Conservation (phyloP, 2,113 vertebrate genomes). For the Cyanocitta stelleri region DNA sequence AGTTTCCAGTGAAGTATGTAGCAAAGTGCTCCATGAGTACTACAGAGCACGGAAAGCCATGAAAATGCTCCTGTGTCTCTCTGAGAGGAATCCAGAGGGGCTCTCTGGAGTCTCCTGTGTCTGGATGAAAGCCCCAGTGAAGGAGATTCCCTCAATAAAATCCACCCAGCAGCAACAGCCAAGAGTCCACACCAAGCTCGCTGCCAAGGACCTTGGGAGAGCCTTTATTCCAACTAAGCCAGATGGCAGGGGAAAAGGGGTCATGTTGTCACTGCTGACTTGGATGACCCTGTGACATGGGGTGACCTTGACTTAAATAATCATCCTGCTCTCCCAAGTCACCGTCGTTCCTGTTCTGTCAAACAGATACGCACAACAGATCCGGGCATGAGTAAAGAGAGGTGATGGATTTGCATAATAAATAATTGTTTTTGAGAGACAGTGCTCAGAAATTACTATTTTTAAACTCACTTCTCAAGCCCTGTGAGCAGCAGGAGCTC, state of each 20-base stretch:
- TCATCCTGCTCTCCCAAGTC: not conserved
- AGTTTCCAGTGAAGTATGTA: not conserved
- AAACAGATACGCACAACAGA: not conserved
- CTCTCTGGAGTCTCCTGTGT: not conserved
- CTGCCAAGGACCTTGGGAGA: not conserved
- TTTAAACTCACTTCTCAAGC: not conserved
- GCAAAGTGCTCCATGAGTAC: not conserved
- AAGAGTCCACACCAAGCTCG: fast-evolving
- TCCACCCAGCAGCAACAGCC: fast-evolving
- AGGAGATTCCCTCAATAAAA: not conserved
- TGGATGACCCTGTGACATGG: not conserved
- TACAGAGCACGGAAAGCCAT: not conserved
- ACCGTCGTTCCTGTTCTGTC: fast-evolving
- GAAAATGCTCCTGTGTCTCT: not conserved
- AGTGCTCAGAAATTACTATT: not conserved
- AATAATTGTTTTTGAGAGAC: not conserved
- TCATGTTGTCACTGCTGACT: not conserved
- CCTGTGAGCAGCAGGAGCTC: not conserved
- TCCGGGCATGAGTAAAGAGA: not conserved
- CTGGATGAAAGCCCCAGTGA: not conserved
- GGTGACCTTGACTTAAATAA: not conserved
- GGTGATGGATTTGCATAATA: not conserved
- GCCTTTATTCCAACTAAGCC: not conserved
- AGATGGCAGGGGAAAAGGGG: not conserved
- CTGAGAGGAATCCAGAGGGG: not conserved